These are phyloP conservation scores for Eulithis prunata DNA, from an alignment of 2,888 invertebrate genomes.

Conservation along the genomic window DNA sequence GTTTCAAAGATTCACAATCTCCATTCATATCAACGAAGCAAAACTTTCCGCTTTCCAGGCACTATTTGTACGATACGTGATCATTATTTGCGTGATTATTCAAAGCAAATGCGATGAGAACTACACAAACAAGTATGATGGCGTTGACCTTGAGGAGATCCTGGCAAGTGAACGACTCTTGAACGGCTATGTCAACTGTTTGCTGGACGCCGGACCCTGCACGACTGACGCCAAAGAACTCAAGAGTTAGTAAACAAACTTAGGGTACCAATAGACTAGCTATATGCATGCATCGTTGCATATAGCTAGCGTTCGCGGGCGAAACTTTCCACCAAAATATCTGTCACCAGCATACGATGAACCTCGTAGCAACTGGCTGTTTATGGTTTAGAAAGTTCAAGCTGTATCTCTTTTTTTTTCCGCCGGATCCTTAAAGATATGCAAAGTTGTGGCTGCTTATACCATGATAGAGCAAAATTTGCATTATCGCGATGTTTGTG, in stretches of 20 bases:
- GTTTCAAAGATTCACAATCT: neutral
- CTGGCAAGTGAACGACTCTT: conserved; percentile 87
- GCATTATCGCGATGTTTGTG: too few relatives aligned
- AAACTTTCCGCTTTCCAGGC: conserved; percentile 37
- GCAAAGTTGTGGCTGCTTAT: too few relatives aligned
- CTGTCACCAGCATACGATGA: too few relatives aligned
- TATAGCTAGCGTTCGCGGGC: too few relatives aligned
- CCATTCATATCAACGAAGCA: neutral
- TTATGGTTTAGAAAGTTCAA: too few relatives aligned
- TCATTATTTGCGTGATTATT: conserved; percentile 40
- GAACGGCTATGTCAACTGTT: conserved; percentile 88
- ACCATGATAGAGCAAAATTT: too few relatives aligned
- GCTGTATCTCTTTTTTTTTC: too few relatives aligned
- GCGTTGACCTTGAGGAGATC: conserved; percentile 88
- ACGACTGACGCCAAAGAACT: conserved; percentile 89
- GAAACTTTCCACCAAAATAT: too few relatives aligned
- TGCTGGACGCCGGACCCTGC: conserved; percentile 87
- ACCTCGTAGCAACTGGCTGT: too few relatives aligned
- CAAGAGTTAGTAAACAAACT: conserved; percentile 79
- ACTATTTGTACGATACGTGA: conserved; percentile 42
- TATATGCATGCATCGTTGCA: too few relatives aligned
- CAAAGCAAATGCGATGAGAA: conserved; percentile 34
- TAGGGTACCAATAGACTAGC: too few relatives aligned
- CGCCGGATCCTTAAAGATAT: too few relatives aligned
- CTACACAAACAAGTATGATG: conserved; percentile 89